Base-by-base conservation (phyloP, 2,113 vertebrate genomes). In the Crocuta crocuta region DNA sequence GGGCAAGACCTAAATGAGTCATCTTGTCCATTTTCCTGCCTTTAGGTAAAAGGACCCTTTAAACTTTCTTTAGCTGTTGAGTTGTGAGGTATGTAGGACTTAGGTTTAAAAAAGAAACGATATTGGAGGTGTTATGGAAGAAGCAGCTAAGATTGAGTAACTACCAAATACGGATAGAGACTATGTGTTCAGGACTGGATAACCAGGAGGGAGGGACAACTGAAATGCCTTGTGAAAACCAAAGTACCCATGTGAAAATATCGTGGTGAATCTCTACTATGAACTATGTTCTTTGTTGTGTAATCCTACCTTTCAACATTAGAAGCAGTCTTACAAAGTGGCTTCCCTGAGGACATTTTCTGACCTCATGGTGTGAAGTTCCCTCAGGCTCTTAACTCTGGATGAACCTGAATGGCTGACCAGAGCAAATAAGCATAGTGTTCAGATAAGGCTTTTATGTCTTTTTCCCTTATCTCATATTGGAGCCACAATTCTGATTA, bases 301-400 rank as follows among this genome's bases (percentile, higher is more conserved):
- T 65, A 96, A 94, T 71, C 45, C 76, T 95, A 66, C n/a, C 74
- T 97, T 98, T 97, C 95, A 65, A 90, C 96, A 84, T 91, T 71
- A 55, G 74, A 74, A 79, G 48, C 43, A 84, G 93, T 45, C 13
- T 96, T 95, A 93, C 39, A 80, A 89, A 92, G 68, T 79, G 48
- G 39, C 61, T 68, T 98, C 48, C 58, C 43, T 68, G 65, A 87
- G 82, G 92, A 84, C n/a, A 95, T 80, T 95, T 96, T 95, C 87
- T 96, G 86, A 96, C 58, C 24, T 92, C 89, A 83, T 78, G 79
- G 92, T 74, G 16, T 94, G 58, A 95, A 79, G 33, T 94, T 96
- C 9, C n/a, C 31, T 82, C 28, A 85, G 71, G 55, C 55, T 94
- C 26, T 87, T 81, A 94, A 84, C 17, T 88, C 79, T 74, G 68